Evolutionary conservation across 2,113 vertebrate species (phyloP).

Genomic region (Coracopsis vasa): DNA sequence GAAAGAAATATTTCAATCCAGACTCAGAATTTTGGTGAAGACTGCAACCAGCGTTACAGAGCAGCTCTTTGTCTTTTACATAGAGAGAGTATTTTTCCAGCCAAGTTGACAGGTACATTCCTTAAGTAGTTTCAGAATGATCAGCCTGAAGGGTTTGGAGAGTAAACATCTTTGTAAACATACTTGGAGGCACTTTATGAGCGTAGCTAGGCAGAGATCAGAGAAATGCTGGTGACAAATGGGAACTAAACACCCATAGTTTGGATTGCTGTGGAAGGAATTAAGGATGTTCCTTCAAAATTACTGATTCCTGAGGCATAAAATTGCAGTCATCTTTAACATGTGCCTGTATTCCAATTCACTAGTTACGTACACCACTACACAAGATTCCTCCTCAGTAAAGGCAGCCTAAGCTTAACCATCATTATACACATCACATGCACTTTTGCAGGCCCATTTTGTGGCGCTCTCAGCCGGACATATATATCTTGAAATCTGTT

Average conservation of each 20-base stretch:
- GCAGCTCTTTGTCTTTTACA: neutral
- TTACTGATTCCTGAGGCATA: neutral
- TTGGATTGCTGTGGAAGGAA: neutral
- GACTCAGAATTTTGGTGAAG: neutral
- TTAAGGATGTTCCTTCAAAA: neutral
- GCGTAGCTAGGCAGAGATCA: neutral
- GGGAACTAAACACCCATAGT: neutral
- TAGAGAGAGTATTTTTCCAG: neutral
- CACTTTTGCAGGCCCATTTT: neutral
- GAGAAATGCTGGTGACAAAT: neutral
- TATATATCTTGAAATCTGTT: neutral
- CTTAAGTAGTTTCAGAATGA: conserved; percentile 27
- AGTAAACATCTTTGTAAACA: conserved; percentile 53
- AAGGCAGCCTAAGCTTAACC: neutral
- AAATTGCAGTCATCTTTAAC: neutral
- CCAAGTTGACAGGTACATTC: conserved; percentile 22
- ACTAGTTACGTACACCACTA: neutral
- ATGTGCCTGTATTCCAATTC: neutral
- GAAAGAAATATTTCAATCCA: neutral
- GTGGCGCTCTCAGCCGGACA: neutral
- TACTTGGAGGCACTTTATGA: neutral
- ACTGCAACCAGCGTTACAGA: neutral
- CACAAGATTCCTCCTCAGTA: neutral
- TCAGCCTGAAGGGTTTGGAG: conserved; percentile 23
- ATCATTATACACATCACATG: neutral